phyloP scores from a whole-genome alignment of 2,113 vertebrate species.

The Gavialis gangeticus region DNA sequence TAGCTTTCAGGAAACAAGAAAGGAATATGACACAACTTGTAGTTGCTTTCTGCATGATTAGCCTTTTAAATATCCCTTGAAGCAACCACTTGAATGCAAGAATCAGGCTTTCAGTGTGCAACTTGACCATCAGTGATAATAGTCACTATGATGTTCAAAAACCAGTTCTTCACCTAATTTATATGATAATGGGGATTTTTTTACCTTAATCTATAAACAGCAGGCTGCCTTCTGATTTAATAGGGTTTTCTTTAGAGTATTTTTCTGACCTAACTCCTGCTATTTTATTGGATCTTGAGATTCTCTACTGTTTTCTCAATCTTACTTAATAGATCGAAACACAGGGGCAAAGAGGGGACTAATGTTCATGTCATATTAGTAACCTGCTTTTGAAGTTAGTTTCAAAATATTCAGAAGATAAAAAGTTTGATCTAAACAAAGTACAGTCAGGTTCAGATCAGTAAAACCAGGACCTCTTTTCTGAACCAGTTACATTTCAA shows the following conservation, averaged over 20 bases:
- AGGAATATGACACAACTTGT: background rate
- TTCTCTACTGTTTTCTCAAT: background rate
- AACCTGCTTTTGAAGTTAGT: background rate
- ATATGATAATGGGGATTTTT: background rate
- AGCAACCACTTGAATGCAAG: background rate
- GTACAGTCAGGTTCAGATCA: background rate
- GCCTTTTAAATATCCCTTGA: background rate
- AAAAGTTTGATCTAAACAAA: background rate
- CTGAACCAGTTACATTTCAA: background rate
- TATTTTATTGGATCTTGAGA: background rate
- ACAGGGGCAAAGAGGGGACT: background rate
- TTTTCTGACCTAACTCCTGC: background rate
- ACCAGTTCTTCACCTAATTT: background rate
- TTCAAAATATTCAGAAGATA: background rate
- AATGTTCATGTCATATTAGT: background rate
- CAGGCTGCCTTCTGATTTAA: background rate
- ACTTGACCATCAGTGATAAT: background rate
- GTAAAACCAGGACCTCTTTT: background rate
- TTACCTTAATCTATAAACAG: background rate
- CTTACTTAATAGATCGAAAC: background rate
- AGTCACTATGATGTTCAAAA: background rate
- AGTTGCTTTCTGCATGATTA: background rate
- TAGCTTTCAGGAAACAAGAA: background rate
- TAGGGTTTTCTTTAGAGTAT: background rate
- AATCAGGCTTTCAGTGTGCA: background rate